Evolutionary conservation across 2,797 vertebrate species (phyloP), one percentile per base, ranked within the genome.

Genomic region (Coregonus ussuriensis): DNA sequence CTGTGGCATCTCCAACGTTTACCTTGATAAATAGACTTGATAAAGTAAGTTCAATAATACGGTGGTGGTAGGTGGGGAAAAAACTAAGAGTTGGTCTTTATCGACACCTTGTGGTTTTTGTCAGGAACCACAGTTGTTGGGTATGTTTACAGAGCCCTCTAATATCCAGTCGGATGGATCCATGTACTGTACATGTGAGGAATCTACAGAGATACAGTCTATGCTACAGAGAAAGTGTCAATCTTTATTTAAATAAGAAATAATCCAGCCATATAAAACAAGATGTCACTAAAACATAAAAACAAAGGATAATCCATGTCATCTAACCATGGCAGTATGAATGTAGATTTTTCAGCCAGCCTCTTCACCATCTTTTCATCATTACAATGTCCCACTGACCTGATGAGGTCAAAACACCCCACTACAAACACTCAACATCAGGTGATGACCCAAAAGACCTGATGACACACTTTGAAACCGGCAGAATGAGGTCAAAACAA

Each of bases 391-490:
- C 41, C 41, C 41, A 66, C 29, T 66, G 29, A 66, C 63, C 29
- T 15, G 63, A 33, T 31, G 29, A 9, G 13, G 9, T 66, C 63
- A 33, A 4, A 66, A 33, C 63, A 66, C 13, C 13, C 63, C 63
- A 66, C 63, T 15, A 31, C 63, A 59, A 31, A 66, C 63, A 33
- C 29, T 31, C 0, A 29, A 29, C 63, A 1, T 33, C 3, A 33
- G 14, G 21, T 14, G 31, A 29, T 33, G 25, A 15, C 25, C 13
- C 63, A 66, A 41, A 65, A 76, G 71, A 67, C 62, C 76, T 56
- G n/a, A 21, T 66, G 80, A 78, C 80, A 83, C 74, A 78, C n/a
- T n/a, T 87, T 86, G 77, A 88, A 85, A 79, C 53, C 54, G 62
- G 70, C 53, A 18, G 41, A 47, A 47, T 47, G 41, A 47, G 41